Conservation (phyloP, 2,888 invertebrate genomes). For the Belgica antarctica region DNA sequence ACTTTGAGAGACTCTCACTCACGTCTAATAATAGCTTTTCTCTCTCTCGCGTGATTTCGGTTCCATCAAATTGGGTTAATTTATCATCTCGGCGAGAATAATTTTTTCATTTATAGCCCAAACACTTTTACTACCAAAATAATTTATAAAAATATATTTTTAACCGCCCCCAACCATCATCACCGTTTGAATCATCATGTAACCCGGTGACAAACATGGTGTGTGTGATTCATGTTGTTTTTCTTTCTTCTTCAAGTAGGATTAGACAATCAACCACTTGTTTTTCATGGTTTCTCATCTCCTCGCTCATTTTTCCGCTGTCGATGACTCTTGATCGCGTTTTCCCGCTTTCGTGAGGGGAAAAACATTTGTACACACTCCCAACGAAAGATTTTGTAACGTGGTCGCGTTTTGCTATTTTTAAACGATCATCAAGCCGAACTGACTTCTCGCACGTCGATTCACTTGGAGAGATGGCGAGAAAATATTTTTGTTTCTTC, state of each 20-base stretch:
- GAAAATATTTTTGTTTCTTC: background rate
- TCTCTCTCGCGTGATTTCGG: background rate
- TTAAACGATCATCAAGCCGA: conserved; percentile 1
- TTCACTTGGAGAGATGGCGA: background rate
- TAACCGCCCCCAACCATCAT: background rate
- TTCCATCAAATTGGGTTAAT: conserved; percentile 5
- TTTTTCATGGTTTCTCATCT: background rate
- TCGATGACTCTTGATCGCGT: background rate
- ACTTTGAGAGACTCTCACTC: background rate
- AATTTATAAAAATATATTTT: background rate
- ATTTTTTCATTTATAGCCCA: too few species aligned
- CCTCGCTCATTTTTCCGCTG: background rate
- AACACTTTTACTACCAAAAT: background rate
- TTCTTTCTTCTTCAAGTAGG: too few species aligned
- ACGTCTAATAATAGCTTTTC: background rate
- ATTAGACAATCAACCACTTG: conserved; percentile 38
- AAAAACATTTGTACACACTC: conserved; percentile 17
- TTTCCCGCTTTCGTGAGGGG: background rate
- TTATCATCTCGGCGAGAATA: background rate
- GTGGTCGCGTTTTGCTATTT: conserved; percentile 5
- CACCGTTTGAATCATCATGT: background rate
- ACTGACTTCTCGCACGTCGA: background rate
- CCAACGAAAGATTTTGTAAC: background rate
- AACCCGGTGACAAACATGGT: background rate
- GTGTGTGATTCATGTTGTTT: conserved; percentile 37